Evolutionary conservation across 2,888 invertebrate species (phyloP), one percentile per base, ranked within the genome.

Genomic region (Leucophenga montana): DNA sequence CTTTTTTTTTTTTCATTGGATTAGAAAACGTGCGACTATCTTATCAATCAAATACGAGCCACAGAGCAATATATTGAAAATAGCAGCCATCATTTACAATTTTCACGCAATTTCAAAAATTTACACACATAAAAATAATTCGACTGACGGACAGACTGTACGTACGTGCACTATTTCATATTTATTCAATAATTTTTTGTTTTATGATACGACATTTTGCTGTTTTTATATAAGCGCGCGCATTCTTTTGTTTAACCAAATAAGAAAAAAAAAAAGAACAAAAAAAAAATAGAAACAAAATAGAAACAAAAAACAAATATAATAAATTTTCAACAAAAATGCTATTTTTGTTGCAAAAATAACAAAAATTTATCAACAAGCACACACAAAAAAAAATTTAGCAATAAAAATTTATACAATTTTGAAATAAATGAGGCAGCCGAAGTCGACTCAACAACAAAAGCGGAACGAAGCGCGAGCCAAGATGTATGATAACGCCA

Each of bases 401-500:
- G 8, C 56, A 20, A 56, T 56, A 20, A 22, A 56, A 56, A 56
- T 56, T 56, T 27, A 56, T 56, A 56, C 20, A 56, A 56, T 56
- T 56, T 13, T 27, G 20, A 56, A 56, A 56, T 27, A 56, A 14
- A 56, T 22, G 27, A 18, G 22, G n/a, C 57, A 14, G 48, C 22
- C 9, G 6, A 61, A 44, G n/a, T 44, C 39, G 18, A 61, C 39
- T 39, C 16, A 48, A 48, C 46, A 64, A 48, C 62, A 48, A 64
- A 46, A 64, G 46, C 46, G 14, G 13, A 57, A 50, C 18, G 50
- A 39, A 39, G 11, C 39, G 39, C 39, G 2, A 57, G 62, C 13
- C 48, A 48, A 64, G 46, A 39, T 64, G 27, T n/a, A 22, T 64
- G 62, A 64, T 64, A 64, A 64, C 62, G 62, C 22, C 62, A n/a